These are phyloP conservation scores for Protonibea diacanthus DNA, from an alignment of 2,797 vertebrate genomes.

Conservation along the genomic window DNA sequence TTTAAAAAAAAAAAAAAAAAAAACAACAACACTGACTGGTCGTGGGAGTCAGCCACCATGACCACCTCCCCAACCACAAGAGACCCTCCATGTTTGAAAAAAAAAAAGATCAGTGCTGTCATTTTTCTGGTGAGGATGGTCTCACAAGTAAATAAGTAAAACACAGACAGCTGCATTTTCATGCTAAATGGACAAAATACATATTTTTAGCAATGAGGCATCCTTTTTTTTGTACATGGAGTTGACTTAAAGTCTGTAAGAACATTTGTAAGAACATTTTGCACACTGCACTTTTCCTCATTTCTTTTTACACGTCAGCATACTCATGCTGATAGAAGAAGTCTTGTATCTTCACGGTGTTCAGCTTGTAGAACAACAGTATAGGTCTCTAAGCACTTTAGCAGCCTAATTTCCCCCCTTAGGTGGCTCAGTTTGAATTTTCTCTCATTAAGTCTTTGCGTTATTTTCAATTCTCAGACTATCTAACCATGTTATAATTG, in stretches of 20 bases:
- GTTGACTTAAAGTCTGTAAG: background rate
- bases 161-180: background rate
- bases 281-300: background rate
- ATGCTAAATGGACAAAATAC: background rate
- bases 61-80: no score
- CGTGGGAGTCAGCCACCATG: no score
- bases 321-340: background rate
- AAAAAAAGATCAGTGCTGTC: background rate
- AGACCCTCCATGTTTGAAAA: background rate
- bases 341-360: background rate
- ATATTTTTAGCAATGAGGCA: background rate
- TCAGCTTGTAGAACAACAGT: background rate
- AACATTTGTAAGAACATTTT: background rate
- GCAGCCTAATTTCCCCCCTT: slow-evolving; percentile 1
- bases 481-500: slow-evolving; percentile 38
- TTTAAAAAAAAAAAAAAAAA: no score
- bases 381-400: background rate
- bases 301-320: background rate
- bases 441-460: slow-evolving; percentile 24
- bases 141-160: background rate
- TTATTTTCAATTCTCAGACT: slow-evolving; percentile 30
- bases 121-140: background rate
- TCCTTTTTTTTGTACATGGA: background rate
- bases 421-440: slow-evolving; percentile 16
- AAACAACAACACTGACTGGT: no score